Base-by-base conservation (phyloP, 1,140 invertebrate genomes). In the Panagrolaimus sp. region DNA sequence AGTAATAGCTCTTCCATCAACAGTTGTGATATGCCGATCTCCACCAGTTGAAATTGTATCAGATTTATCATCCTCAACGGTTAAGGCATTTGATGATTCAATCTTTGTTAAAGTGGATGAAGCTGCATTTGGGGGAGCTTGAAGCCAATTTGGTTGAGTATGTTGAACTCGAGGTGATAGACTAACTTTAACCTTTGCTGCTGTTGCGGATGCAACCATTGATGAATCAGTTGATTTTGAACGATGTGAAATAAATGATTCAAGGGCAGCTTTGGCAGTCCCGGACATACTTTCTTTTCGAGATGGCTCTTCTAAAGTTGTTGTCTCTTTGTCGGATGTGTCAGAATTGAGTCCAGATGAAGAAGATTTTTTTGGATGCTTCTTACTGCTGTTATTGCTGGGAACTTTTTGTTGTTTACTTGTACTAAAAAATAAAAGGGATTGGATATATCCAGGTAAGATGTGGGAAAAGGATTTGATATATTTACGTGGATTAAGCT, bases 381-480 rank as follows among this genome's bases (percentile, higher is more conserved):
- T 38, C 10, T 70, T n/a, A n/a, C n/a, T n/a, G 10, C 14, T 21
- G 24, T 32, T 44, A 43, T 32, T 69, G 32, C 17, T 52, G 38
- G 24, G 68, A 47, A 17, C 47, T 12, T 55, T 68, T 8, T 73
- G 38, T 58, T 72, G 43, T 47, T 71, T 46, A 14, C 24, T 65
- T 71, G 26, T 26, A 26, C 24, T 43, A 3, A 24, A 15, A 26
- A n/a, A n/a, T n/a, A n/a, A n/a, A n/a, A n/a, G n/a, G 32, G 32
- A 38, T 38, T 38, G 2, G 32, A 38, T 38, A 38, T 38, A 38
- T 38, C 32, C 7, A 4, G 32, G 32, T 38, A 4, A 38, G 2
- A 7, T 38, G 2, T 38, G 7, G 7, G 7, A 7, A 38, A 38
- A 38, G 7, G 32, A 38, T 38, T 38, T 38, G 32, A 38, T 38